phyloP scores from a whole-genome alignment of 2,113 vertebrate species.

The Phaethon lepturus region DNA sequence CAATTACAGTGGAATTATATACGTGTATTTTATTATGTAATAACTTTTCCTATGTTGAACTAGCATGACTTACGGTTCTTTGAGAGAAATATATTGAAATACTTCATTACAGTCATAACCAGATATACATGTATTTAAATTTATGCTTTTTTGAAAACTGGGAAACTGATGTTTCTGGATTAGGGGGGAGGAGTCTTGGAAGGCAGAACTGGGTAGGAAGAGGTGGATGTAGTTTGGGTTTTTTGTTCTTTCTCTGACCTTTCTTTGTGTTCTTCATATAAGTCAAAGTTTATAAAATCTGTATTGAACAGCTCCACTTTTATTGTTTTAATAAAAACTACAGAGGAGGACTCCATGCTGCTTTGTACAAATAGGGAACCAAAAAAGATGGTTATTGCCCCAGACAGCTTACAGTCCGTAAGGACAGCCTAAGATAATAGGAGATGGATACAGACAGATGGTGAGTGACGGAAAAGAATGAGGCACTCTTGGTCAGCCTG shows the following conservation, averaged over 20 bases:
- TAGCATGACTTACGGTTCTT: not conserved
- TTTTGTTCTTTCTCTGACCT: not conserved
- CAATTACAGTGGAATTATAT: not conserved
- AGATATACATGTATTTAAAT: not conserved
- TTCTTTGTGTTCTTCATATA: not conserved
- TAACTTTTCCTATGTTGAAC: not conserved
- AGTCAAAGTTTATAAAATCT: not conserved
- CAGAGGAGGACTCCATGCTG: not conserved
- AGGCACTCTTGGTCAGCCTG: not conserved
- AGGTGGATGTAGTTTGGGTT: not conserved
- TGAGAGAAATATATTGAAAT: not conserved
- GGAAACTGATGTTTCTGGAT: slow-evolving; percentile 16
- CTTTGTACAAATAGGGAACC: not conserved
- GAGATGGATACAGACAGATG: slow-evolving; percentile 19
- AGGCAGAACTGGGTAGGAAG: not conserved
- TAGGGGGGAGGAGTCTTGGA: not conserved
- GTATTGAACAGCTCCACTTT: not conserved
- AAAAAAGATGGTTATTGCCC: not conserved
- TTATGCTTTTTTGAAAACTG: not conserved
- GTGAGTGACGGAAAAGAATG: slow-evolving; percentile 4
- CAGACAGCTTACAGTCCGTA: not conserved
- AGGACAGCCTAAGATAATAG: not conserved
- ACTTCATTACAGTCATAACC: not conserved
- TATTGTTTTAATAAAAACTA: not conserved
- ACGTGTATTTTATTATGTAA: not conserved